A percentile compares a stretch with the other conserved stretches of the same genome.
phyloP scores from a whole-genome alignment of 2,113 vertebrate genomes.

The Melanerpes aurifrons region DNA sequence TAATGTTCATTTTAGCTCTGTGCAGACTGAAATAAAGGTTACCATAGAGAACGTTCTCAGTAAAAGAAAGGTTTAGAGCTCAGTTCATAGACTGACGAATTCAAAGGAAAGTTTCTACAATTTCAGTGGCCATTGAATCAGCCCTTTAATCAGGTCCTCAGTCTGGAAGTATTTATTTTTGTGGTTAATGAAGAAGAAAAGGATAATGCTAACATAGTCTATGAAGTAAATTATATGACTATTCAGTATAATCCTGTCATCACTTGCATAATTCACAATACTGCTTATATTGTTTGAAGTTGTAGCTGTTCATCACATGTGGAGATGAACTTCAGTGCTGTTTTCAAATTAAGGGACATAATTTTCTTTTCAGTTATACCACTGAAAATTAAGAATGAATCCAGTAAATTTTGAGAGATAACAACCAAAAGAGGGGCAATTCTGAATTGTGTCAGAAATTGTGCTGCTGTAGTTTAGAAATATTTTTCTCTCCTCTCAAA shows the following conservation, averaged over 20 bases:
- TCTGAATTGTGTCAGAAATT: neutral
- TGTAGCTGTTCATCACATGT: neutral
- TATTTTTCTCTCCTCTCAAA: neutral
- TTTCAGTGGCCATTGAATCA: neutral
- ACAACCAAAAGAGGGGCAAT: neutral
- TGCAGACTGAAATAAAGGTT: neutral
- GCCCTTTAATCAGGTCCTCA: neutral
- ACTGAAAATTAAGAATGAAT: neutral
- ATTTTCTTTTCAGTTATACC: neutral
- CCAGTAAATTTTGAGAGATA: neutral
- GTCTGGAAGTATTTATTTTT: constrained; percentile 18
- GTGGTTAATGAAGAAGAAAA: neutral
- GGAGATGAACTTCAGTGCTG: neutral
- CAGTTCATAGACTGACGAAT: neutral
- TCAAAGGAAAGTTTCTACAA: neutral
- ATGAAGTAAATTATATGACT: constrained; percentile 23
- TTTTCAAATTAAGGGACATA: neutral
- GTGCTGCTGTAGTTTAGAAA: neutral
- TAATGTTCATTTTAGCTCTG: neutral
- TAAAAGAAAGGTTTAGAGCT: neutral
- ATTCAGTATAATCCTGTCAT: neutral
- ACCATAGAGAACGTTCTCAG: neutral
- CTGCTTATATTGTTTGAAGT: neutral
- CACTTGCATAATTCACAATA: neutral
- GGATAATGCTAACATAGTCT: neutral